Evolutionary conservation across 1,140 invertebrate genomes (phyloP).

Genomic region (Diachasmimorpha longicaudata): DNA sequence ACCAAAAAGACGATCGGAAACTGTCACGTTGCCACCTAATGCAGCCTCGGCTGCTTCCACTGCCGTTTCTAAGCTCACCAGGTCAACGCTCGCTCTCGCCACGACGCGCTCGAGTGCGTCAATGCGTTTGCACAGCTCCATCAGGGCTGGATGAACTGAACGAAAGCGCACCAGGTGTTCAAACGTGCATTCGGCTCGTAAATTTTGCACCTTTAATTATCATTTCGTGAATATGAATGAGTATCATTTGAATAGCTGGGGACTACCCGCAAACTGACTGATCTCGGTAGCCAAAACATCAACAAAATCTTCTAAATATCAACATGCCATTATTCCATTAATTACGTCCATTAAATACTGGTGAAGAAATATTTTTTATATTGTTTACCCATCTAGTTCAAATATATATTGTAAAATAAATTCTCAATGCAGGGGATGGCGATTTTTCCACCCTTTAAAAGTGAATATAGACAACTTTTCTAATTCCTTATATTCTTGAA

Average conservation of each 20-base stretch:
- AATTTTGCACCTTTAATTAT: constrained; percentile 39
- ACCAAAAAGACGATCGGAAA: constrained; percentile 45
- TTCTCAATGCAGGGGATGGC: too few relatives aligned
- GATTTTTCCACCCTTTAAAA: too few relatives aligned
- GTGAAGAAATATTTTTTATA: too few relatives aligned
- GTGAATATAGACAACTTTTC: too few relatives aligned
- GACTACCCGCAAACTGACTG: background rate
- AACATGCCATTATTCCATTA: too few relatives aligned
- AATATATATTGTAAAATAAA: too few relatives aligned
- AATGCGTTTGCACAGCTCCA: constrained; percentile 38
- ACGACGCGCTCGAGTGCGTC: constrained; percentile 45
- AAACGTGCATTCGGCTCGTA: constrained; percentile 39
- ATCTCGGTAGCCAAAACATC: too few relatives aligned
- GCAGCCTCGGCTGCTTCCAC: constrained; percentile 46
- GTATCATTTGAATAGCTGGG: background rate
- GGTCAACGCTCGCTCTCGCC: constrained; percentile 41
- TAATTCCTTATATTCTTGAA: too few relatives aligned
- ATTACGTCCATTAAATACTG: background rate
- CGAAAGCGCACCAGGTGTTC: constrained; percentile 39
- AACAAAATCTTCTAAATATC: too few relatives aligned
- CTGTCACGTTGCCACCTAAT: constrained; percentile 32
- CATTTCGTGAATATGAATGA: background rate
- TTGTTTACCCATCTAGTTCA: too few relatives aligned
- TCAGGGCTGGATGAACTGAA: constrained; percentile 35
- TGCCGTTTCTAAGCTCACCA: constrained; percentile 40